Percentiles rank a stretch among this genome's conserved stretches.
Conservation (phyloP, 1,140 invertebrate genomes). For the Globodera ellingtonae region DNA sequence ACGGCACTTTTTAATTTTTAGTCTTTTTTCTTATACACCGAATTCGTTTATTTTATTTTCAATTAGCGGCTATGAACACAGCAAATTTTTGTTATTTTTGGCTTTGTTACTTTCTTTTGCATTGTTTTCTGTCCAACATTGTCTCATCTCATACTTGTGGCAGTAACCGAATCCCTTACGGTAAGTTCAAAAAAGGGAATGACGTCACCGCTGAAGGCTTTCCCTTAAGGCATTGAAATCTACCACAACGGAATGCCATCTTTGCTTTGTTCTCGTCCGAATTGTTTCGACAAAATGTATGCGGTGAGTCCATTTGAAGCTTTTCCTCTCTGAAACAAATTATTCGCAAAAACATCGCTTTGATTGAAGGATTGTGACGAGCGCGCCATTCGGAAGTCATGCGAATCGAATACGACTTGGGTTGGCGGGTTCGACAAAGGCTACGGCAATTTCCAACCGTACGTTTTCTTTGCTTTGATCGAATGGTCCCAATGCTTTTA, state of each 20-base stretch:
- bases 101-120: not conserved
- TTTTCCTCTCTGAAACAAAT: conserved; percentile 25
- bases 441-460: conserved; percentile 55
- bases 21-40: not conserved
- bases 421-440: conserved; percentile 60
- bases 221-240: conserved; percentile 50
- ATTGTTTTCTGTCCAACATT: not conserved
- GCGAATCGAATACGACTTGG: conserved; percentile 52
- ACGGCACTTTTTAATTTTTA: no score
- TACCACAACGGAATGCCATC: conserved; percentile 56
- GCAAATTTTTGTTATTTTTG: conserved; percentile 19
- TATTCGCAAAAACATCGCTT: not conserved
- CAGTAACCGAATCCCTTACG: conserved; percentile 39
- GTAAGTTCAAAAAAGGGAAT: conserved; percentile 15
- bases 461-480: conserved; percentile 10
- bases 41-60: not conserved
- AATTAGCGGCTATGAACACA: not conserved
- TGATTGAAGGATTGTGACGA: conserved; percentile 60
- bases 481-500: no score
- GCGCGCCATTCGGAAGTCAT: conserved; percentile 45
- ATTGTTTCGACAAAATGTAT: conserved; percentile 62
- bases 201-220: conserved; percentile 38
- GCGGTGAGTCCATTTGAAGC: conserved; percentile 45
- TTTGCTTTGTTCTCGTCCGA: conserved; percentile 57
- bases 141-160: conserved; percentile 37